These are phyloP conservation scores for Ornithorhynchus anatinus DNA, from an alignment of 2,113 vertebrate genomes.

Conservation along the genomic window DNA sequence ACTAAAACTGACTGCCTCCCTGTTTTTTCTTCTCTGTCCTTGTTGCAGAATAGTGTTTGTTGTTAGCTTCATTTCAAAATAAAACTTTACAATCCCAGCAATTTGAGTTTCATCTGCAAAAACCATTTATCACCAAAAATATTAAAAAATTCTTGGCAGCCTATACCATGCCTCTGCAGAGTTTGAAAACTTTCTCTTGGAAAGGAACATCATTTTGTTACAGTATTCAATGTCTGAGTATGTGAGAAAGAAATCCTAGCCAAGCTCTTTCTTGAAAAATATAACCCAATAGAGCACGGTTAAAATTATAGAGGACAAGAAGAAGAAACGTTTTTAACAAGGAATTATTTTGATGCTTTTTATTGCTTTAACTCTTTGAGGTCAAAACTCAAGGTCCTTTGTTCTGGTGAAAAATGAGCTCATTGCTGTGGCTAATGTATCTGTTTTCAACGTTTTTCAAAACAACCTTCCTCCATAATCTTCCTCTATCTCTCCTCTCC, in stretches of 20 bases:
- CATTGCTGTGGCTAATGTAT: conserved; percentile 35
- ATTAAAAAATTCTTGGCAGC: not conserved
- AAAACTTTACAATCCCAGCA: not conserved
- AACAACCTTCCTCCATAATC: no score
- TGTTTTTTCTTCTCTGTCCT: not conserved
- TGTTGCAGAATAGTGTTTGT: not conserved
- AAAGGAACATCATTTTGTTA: not conserved
- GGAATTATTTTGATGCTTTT: not conserved
- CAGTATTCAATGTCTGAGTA: not conserved
- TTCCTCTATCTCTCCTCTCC: no score
- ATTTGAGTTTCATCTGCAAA: not conserved
- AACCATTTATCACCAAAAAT: not conserved
- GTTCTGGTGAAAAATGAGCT: conserved; percentile 31
- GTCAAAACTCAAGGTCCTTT: conserved; percentile 21
- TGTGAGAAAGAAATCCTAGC: not conserved
- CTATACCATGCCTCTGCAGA: not conserved
- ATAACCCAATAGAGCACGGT: not conserved
- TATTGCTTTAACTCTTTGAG: conserved; percentile 23
- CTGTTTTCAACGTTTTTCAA: conserved; percentile 35
- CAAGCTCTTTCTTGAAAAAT: not conserved
- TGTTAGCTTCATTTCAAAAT: not conserved
- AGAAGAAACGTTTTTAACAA: not conserved
- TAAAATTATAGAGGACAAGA: conserved; percentile 8
- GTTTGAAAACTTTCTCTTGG: not conserved
- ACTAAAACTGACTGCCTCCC: conserved; percentile 5